These are phyloP conservation scores for Thelaira solivaga DNA, from an alignment of 2,888 invertebrate genomes.

Conservation along the genomic window DNA sequence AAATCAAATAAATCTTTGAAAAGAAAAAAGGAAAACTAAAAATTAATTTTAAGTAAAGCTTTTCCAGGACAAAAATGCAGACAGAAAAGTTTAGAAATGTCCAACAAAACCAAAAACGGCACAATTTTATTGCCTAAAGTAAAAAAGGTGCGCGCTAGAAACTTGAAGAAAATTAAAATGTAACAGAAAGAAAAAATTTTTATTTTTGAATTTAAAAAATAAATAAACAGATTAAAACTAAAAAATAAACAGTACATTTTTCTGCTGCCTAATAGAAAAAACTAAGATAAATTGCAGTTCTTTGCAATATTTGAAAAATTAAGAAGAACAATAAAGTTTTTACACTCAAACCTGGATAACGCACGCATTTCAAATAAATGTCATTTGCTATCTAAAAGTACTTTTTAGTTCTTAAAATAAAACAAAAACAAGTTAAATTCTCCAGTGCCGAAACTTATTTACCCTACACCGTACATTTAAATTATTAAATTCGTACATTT, in stretches of 20 bases:
- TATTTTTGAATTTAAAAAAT: background rate
- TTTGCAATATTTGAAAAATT: conserved; percentile 13
- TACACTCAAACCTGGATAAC: background rate
- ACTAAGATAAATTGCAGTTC: background rate
- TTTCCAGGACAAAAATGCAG: conserved; percentile 4
- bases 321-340: conserved; percentile 15
- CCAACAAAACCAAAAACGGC: background rate
- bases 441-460: no score
- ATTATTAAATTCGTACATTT: no score
- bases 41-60: conserved; percentile 50
- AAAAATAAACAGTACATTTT: background rate
- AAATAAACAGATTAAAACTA: no score
- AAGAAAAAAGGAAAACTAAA: conserved; percentile 36
- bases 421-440: background rate
- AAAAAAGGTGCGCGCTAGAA: conserved; percentile 18
- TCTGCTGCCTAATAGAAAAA: background rate
- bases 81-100: conserved; percentile 24
- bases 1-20: conserved; percentile 46
- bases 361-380: conserved; percentile 14
- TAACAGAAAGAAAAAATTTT: background rate
- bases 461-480: no score
- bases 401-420: background rate
- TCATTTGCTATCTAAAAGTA: background rate
- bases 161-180: conserved; percentile 26
- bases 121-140: conserved; percentile 12